A percentile compares a stretch with the other conserved stretches of the same genome.
These are phyloP conservation scores for Vulpes ferrilata DNA, from an alignment of 2,113 vertebrate species.

Conservation along the genomic window DNA sequence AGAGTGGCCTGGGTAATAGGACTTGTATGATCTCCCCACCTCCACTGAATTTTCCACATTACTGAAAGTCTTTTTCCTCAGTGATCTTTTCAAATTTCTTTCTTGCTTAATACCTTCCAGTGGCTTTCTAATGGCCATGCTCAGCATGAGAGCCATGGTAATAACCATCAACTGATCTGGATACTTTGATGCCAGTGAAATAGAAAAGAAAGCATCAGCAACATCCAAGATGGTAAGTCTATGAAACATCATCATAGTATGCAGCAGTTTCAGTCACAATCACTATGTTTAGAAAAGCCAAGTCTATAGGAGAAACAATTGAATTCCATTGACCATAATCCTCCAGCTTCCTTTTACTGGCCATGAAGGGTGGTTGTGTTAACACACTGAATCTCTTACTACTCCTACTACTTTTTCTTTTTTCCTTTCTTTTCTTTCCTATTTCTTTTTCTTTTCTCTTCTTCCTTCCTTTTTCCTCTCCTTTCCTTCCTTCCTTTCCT, in stretches of 20 bases:
- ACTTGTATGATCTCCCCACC: not conserved
- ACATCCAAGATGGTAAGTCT: not conserved
- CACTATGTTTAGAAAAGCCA: not conserved
- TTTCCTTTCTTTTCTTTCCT: not conserved
- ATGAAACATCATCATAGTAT: not conserved
- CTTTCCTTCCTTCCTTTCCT: not conserved
- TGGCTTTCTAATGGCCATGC: not conserved
- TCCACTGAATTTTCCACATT: not conserved
- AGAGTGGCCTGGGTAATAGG: not conserved
- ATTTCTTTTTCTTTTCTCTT: not conserved
- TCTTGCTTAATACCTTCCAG: not conserved
- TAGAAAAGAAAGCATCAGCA: not conserved
- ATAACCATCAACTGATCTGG: not conserved
- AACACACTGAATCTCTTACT: not conserved
- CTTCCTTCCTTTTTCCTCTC: not conserved
- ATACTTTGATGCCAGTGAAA: not conserved
- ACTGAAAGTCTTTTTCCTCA: not conserved
- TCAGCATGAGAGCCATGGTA: not conserved
- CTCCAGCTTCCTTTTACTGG: not conserved
- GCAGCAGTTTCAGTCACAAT: not conserved
- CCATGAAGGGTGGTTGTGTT: not conserved
- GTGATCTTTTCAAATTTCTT: not conserved
- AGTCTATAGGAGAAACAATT: not conserved
- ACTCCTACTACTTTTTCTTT: not conserved
- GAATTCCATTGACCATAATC: not conserved